Percentiles rank a stretch among this genome's conserved stretches.
Conservation (phyloP, 1,140 invertebrate species). For the Anoplophora glabripennis region DNA sequence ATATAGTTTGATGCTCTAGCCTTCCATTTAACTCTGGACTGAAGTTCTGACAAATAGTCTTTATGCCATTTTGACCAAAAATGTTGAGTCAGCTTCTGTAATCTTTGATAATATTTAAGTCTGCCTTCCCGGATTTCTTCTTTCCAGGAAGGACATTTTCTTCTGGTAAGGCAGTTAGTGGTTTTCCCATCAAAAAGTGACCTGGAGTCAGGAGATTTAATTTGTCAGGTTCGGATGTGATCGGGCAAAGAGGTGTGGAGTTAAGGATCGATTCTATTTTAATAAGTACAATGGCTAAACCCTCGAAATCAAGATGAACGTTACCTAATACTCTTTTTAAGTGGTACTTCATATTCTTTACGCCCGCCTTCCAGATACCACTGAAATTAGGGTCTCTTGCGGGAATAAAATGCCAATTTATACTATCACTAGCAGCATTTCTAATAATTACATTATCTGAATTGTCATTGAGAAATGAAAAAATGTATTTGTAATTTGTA, state of each 20-base stretch:
- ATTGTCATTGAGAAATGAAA: conserved; percentile 45
- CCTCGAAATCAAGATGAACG: conserved; percentile 30
- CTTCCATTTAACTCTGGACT: conserved; percentile 11
- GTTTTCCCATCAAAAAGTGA: conserved; percentile 8
- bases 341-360: conserved; percentile 13
- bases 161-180: background rate
- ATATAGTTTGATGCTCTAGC: background rate
- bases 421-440: conserved; percentile 42
- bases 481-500: conserved; percentile 30
- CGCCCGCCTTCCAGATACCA: conserved; percentile 15
- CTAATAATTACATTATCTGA: conserved; percentile 47
- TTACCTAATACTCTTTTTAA: conserved; percentile 4
- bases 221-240: conserved; percentile 39
- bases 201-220: conserved; percentile 33
- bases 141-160: background rate
- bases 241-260: conserved; percentile 31
- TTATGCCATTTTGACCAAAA: conserved; percentile 27
- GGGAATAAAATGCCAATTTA: conserved; percentile 27
- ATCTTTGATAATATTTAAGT: conserved; percentile 3
- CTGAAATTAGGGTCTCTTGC: conserved; percentile 25
- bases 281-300: conserved; percentile 32
- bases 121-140: background rate
- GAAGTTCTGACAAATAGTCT: conserved; percentile 23
- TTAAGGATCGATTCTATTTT: conserved; percentile 43
- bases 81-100: conserved; percentile 16